Conservation (phyloP, 2,888 invertebrate species). For the Drosophila yooni region DNA sequence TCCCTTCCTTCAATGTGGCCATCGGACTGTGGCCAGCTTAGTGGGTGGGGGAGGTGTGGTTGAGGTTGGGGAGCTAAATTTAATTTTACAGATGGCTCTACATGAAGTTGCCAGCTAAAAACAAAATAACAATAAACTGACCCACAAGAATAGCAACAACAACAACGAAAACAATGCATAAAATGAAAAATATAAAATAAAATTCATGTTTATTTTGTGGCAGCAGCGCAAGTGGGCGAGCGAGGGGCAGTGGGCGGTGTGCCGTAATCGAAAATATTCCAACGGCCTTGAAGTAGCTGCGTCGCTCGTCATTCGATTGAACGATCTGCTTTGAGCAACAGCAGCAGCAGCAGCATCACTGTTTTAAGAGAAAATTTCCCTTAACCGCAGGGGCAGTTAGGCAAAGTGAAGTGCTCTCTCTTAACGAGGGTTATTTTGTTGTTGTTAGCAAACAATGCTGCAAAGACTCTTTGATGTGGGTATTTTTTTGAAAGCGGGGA, state of each 20-base stretch:
- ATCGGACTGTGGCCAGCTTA: constrained; percentile 45
- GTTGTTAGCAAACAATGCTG: not conserved
- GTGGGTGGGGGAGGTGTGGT: not conserved
- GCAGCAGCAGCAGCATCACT: not conserved
- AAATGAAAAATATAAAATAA: constrained; percentile 17
- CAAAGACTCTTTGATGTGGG: not conserved
- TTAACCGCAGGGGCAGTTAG: not conserved
- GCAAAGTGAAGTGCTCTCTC: not conserved
- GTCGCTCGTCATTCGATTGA: constrained; percentile 1
- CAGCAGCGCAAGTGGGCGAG: not conserved
- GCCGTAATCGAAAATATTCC: constrained; percentile 16
- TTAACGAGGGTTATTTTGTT: not conserved
- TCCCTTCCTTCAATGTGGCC: constrained; percentile 35
- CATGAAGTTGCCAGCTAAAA: constrained; percentile 58
- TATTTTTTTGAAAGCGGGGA: not conserved
- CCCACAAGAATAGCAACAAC: constrained; percentile 36
- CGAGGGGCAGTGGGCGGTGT: not conserved
- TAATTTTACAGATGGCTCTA: constrained; percentile 73
- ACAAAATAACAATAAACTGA: constrained; percentile 61
- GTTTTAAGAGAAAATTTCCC: constrained; percentile 37
- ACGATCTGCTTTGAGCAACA: constrained; percentile 27
- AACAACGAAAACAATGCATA: constrained; percentile 13
- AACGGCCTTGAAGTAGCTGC: constrained; percentile 35
- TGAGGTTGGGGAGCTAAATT: constrained; percentile 48
- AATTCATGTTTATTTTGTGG: constrained; percentile 14